phyloP scores from a whole-genome alignment of 2,888 invertebrate genomes.

The Gryllus longicercus region DNA sequence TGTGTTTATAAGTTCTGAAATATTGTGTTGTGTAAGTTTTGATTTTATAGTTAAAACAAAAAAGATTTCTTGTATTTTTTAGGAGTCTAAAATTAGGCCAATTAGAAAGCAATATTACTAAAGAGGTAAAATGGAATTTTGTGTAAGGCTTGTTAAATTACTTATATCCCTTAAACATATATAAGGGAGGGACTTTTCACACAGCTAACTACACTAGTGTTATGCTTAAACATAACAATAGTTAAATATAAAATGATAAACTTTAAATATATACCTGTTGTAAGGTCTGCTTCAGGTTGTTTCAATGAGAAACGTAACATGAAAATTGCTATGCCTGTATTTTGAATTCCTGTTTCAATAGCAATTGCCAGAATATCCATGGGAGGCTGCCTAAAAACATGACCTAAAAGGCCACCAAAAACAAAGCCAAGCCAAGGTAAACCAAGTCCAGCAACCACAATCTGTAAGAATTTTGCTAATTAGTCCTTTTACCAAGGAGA shows the following conservation, averaged over 20 bases:
- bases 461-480: constrained; percentile 51
- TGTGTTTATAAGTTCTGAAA: too few species aligned
- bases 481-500: too few species aligned
- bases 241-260: neutral
- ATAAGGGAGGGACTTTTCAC: neutral
- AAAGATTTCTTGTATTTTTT: neutral
- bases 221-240: constrained; percentile 20
- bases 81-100: neutral
- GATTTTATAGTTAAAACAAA: too few species aligned
- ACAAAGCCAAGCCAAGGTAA: constrained; percentile 79
- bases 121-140: neutral
- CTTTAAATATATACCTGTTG: constrained; percentile 60
- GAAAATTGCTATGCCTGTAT: constrained; percentile 89
- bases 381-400: constrained; percentile 58
- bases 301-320: constrained; percentile 74
- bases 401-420: constrained; percentile 63
- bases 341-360: constrained; percentile 90
- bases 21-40: too few species aligned
- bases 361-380: constrained; percentile 80
- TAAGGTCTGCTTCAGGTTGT: constrained; percentile 83
- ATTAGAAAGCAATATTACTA: neutral
- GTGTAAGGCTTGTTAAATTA: too few species aligned
- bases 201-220: neutral
- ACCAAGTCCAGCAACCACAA: constrained; percentile 72
- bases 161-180: neutral